Evolutionary conservation across 2,888 invertebrate genomes (phyloP), one percentile per base, ranked within the genome.

Genomic region (Pediacus dermestoides): DNA sequence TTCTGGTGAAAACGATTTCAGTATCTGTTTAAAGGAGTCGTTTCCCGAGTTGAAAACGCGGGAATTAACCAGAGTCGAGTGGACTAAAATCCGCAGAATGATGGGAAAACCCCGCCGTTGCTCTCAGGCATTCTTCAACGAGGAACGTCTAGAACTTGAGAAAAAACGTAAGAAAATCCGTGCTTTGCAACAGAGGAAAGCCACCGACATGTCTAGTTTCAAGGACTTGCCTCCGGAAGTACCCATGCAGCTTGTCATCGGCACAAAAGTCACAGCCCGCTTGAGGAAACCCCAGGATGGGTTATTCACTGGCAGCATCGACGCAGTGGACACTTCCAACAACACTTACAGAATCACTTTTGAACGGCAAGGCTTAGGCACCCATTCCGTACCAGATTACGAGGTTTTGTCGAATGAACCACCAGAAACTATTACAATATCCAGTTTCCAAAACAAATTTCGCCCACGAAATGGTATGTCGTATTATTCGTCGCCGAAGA

Each of bases 41-140:
- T 96, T 96, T 72, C 96, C 99, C 0, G 86, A 89, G 58, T 70
- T 99, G 40, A 87, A 88, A 63, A 87, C 88, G 14, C 78, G 85
- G 4, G 83, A 84, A 58, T 68, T 99, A 43, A 86, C 88, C 1
- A 80, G 93, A 54, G 81, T 86, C 2, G 93, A 99, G 64, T 99
- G 99, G 99, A 86, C 90, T 34, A 90, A 91, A 69, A 88, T 99
- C 39, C 76, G 97, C 37, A 74, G 94, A 46, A 82, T 95, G 74
- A 93, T 99, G 90, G 97, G 99, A 0, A 96, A 96, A 63, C 97
- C 99, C 1, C 74, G 99, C 31, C 77, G 97, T 61, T 96, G 89
- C 68, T 93, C 93, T 0, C 85, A 87, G 63, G 87, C 92, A 1
- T 99, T 99, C 67, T 96, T 99, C 70, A 83, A 85, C 50, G 97